A percentile compares a stretch with the other conserved stretches of the same genome.
Conservation (phyloP, 2,113 vertebrate genomes). For the Erythrocercus mccallii region DNA sequence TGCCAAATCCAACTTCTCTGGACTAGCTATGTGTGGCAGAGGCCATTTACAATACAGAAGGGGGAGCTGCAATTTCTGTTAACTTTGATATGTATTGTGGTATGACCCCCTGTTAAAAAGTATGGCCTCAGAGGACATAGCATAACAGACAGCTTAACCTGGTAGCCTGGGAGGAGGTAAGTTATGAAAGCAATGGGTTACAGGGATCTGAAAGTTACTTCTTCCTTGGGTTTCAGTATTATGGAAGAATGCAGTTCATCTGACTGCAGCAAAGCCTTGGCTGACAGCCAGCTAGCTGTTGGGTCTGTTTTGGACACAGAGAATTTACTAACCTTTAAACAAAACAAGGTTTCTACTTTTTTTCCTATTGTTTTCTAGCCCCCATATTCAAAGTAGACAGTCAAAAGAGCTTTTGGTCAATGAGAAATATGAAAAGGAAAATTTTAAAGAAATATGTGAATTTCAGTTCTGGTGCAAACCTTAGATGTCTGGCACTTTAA, state of each 20-base stretch:
- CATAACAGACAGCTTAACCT: not conserved
- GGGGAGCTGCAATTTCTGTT: not conserved
- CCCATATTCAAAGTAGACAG: not conserved
- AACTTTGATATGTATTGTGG: not conserved
- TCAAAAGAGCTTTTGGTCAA: not conserved
- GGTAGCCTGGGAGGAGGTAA: not conserved
- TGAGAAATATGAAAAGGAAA: not conserved
- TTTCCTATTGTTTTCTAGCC: not conserved
- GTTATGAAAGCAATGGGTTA: constrained; percentile 6
- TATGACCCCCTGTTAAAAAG: not conserved
- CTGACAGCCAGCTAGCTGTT: not conserved
- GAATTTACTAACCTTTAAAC: not conserved
- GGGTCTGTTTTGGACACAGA: not conserved
- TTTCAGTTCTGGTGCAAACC: not conserved
- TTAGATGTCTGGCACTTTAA: not conserved
- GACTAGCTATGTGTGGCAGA: not conserved
- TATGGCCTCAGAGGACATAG: not conserved
- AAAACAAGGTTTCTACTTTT: not conserved
- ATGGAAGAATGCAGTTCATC: not conserved
- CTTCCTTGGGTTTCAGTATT: constrained; percentile 9
- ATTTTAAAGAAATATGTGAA: not conserved
- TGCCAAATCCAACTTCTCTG: not conserved
- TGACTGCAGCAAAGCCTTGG: not conserved
- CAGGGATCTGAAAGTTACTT: not conserved
- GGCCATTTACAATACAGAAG: not conserved